A percentile compares a stretch with the other conserved stretches of the same genome.
Evolutionary conservation across 2,888 invertebrate genomes (phyloP).

Genomic region (Barypeithes pellucidus): DNA sequence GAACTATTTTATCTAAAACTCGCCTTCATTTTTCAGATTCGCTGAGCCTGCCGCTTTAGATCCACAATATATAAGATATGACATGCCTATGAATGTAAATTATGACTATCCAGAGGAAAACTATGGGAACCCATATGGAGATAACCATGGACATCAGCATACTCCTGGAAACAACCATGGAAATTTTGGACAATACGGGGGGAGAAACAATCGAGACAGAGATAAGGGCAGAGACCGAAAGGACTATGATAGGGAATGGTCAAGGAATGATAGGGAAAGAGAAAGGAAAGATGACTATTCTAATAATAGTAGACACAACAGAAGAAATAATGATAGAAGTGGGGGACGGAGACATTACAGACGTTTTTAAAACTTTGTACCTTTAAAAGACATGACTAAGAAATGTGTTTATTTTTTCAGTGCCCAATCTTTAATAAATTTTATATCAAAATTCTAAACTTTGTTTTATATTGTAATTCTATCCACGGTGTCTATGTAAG

Average conservation of each 20-base stretch:
- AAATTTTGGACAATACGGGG: conserved; percentile 21
- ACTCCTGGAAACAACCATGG: neutral
- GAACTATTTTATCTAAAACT: neutral
- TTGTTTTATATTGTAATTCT: too few species aligned
- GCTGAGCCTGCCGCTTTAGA: conserved; percentile 1
- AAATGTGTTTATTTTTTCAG: neutral
- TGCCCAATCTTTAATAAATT: neutral
- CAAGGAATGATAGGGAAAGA: conserved; percentile 37
- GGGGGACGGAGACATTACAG: conserved; percentile 27
- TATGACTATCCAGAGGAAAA: conserved; percentile 7
- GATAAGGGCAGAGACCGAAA: conserved; percentile 37
- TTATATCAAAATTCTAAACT: neutral
- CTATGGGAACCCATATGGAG: conserved; percentile 2
- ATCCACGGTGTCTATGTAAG: too few species aligned
- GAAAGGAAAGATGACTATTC: conserved; percentile 49
- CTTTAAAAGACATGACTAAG: neutral
- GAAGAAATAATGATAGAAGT: conserved; percentile 31
- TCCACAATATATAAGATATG: conserved; percentile 23
- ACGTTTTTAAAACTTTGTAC: conserved; percentile 10
- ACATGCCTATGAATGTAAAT: conserved; percentile 34
- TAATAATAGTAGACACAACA: conserved; percentile 40
- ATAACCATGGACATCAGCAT: neutral
- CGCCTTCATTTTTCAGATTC: conserved; percentile 9
- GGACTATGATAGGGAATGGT: conserved; percentile 21
- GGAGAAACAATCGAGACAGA: conserved; percentile 41